Base-by-base conservation (phyloP, 2,797 vertebrate species). In the Peromyscus aztecus region DNA sequence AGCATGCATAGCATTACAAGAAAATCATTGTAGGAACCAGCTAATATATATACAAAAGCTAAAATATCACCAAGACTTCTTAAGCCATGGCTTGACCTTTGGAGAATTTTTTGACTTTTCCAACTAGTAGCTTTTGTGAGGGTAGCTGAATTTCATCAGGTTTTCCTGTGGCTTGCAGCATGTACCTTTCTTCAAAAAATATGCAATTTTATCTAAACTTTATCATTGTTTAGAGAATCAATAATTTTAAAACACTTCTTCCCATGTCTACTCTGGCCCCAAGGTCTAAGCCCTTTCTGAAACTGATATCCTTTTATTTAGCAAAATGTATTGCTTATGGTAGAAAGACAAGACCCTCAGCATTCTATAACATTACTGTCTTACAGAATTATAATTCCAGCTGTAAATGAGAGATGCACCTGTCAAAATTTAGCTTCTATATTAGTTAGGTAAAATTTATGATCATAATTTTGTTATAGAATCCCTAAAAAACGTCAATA, bases 391-490 rank as follows among this genome's bases (percentile, higher is more conserved):
- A 67, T 43, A 88, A 46, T 17, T 4, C 9, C 71, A 88, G 16
- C 5, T 57, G 75, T 17, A 69, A 63, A 27, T 17, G 6, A n/a
- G 24, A 94, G 11, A 2, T 57, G 19, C 17, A 46, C 55, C 27
- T 95, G 2, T 78, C 75, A 61, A 76, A 93, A 67, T 55, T 57
- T 37, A 75, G 34, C 55, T 49, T 27, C 34, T 31, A n/a, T 69
- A 89, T 76, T 57, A 77, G 65, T 86, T 78, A 75, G 31, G n/a
- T 76, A 46, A 95, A 95, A 76, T 90, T 84, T 34, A 65, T 87
- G 34, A 87, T 27, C 24, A 52, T 80, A 34, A 71, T 43, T 83
- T 91, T 83, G 83, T 81, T 81, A 86, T 21, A 67, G 31, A 63
- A 77, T 57, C 73, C 46, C 2, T 75, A 77, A 95, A 73, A 78